Base-by-base conservation (phyloP, 1,140 invertebrate genomes). In the Drosophila fuyamai region DNA sequence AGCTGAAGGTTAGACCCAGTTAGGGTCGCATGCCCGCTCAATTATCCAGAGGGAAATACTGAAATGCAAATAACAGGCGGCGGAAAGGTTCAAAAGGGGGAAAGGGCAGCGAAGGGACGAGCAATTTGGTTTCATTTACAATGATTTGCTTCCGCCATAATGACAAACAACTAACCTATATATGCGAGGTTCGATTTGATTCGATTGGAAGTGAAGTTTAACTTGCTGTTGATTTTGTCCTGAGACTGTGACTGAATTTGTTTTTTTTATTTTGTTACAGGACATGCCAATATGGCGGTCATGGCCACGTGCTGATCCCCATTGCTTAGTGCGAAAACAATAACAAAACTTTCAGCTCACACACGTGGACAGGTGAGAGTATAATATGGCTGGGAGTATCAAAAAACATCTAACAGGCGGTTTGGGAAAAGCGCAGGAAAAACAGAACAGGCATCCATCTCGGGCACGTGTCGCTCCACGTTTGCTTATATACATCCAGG, bases 51-150 rank as follows among this genome's bases (percentile, higher is more conserved):
- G 55, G 63, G 61, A 62, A 67, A 71, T 61, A 60, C 18, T 29
- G 41, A 55, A 58, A 63, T 55, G 59, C 48, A 57, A 55, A 76
- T 53, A 48, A 32, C 41, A 46, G 54, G 3, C 43, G 40, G 54
- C 36, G 27, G 14, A 55, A 38, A 5, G 57, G 57, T 14, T 35
- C 35, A 18, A 0, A 12, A 46, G 4, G 16, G 9, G 47, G 13
- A n/a, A 36, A 32, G 2, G 38, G 23, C n/a, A 10, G n/a, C 6
- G 4, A 12, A 18, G 12, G 32, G 10, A 2, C 12, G 47, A 55
- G 62, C 77, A 81, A 85, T 79, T 85, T 63, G 65, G 65, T 54
- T 73, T 77, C 79, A 86, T 88, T 86, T 86, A 72, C 75, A 76
- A 78, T 77, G 67, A 84, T 81, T 85, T 80, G 55, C 62, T 72